A percentile compares a stretch with the other conserved stretches of the same genome.
Evolutionary conservation across 2,797 vertebrate genomes (phyloP).

Genomic region (Acipenser transmontanus): DNA sequence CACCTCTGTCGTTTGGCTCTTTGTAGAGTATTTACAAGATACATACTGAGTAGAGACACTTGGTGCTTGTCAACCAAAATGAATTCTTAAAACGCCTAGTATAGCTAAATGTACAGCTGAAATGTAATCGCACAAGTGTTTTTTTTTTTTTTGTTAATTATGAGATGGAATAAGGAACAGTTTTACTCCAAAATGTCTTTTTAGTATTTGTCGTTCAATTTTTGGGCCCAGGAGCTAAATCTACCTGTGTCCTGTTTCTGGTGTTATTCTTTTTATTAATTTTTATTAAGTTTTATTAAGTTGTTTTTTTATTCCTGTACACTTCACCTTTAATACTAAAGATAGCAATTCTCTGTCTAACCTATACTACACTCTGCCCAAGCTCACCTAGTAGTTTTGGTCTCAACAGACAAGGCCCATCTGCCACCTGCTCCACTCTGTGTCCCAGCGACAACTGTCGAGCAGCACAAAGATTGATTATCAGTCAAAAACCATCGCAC

Average conservation of each 20-base stretch:
- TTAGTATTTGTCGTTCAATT: no score
- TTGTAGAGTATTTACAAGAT: background rate
- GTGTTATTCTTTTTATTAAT: background rate
- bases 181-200: no score
- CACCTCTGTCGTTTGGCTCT: slow-evolving; percentile 31
- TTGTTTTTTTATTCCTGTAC: background rate
- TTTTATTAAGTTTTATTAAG: no score
- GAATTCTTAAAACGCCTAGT: no score
- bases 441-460: slow-evolving; percentile 89
- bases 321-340: slow-evolving; percentile 3
- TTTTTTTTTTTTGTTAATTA: no score
- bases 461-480: slow-evolving; percentile 89
- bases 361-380: slow-evolving; percentile 58
- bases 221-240: slow-evolving; percentile 1
- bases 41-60: background rate
- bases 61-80: no score
- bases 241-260: background rate
- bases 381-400: slow-evolving; percentile 71
- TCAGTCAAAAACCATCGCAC: slow-evolving; percentile 83
- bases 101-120: no score
- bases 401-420: slow-evolving; percentile 84
- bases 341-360: slow-evolving; percentile 16
- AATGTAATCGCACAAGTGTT: no score
- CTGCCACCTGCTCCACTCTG: slow-evolving; percentile 82
- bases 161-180: no score